Evolutionary conservation across 2,888 invertebrate genomes (phyloP), one percentile per base, ranked within the genome.

Genomic region (Stictocephala bisonia): DNA sequence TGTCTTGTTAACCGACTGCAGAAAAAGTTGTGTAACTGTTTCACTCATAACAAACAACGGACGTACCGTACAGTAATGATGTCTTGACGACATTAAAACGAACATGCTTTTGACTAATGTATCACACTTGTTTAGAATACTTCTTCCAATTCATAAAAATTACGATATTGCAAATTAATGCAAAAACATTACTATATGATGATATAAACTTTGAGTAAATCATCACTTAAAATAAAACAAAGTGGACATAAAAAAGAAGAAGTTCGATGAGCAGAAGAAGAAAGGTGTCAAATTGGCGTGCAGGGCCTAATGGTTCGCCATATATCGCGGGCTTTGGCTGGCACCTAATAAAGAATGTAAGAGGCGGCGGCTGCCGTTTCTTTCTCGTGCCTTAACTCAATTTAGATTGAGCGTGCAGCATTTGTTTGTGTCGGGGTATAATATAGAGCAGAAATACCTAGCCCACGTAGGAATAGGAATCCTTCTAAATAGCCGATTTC

Each of bases 381-480:
- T 72, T 72, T 35, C 53, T 66, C 72, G 66, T 72, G 72, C 66
- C 72, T 72, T 72, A 72, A 72, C 72, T 64, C 72, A 72, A 72
- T 72, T 72, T 72, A 72, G 72, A 72, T 72, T 72, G 72, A 72
- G 72, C 72, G 72, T 35, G 20, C 50, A 41, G 51, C 72, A 72
- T 72, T 72, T 72, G 72, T 72, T 66, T 72, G 72, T 51, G 72
- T 72, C 72, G 26, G 35, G 27, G 66, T 64, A 72, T 72, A 72
- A 72, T 72, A 72, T 66, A 72, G 51, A 51, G 53, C 50, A 72
- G 72, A 48, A 66, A 64, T 58, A 71, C 70, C 56, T 71, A 71
- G 58, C 51, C 41, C 29, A 60, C 31, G 48, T 50, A 48, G 71
- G 71, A 60, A 64, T 50, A 71, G 72, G 72, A 72, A 64, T 72